Evolutionary conservation across 92 coral and sea anemone species (phyloP).

Genomic region (Heteractis magnifica): DNA sequence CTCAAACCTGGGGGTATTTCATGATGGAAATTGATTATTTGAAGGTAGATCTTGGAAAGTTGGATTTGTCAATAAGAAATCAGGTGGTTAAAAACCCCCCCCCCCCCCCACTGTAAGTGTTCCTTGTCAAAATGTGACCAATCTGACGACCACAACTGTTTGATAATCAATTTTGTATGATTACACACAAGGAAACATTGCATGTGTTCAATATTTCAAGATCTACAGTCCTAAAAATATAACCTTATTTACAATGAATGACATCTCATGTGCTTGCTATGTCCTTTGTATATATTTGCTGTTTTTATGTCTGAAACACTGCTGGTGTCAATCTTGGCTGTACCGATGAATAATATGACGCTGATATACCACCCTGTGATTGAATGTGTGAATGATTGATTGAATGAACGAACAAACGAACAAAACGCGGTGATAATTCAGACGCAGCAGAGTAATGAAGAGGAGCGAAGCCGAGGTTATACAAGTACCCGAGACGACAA

Average conservation of each 20-base stretch:
- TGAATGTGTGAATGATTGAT: constrained; percentile 71
- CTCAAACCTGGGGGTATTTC: too few species aligned
- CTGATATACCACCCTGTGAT: constrained; percentile 51
- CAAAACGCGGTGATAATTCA: constrained; percentile 56
- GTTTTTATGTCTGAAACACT: constrained; percentile 74
- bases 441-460: constrained; percentile 70
- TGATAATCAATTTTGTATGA: neutral
- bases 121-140: neutral
- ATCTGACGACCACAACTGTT: neutral
- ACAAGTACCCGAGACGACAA: constrained; percentile 89
- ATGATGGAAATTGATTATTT: too few species aligned
- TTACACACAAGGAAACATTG: neutral
- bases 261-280: constrained; percentile 86
- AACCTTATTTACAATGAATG: constrained; percentile 38
- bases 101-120: neutral
- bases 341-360: constrained; percentile 65
- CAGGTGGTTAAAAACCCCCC: too few species aligned
- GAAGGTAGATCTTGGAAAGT: too few species aligned
- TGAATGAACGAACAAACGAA: constrained; percentile 69
- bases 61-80: too few species aligned
- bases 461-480: constrained; percentile 72
- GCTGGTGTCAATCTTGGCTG: constrained; percentile 52
- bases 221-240: constrained; percentile 9
- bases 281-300: constrained; percentile 91
- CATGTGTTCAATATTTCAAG: constrained; percentile 10